phyloP scores from a whole-genome alignment of 2,888 invertebrate species.

The Macropis europaea region DNA sequence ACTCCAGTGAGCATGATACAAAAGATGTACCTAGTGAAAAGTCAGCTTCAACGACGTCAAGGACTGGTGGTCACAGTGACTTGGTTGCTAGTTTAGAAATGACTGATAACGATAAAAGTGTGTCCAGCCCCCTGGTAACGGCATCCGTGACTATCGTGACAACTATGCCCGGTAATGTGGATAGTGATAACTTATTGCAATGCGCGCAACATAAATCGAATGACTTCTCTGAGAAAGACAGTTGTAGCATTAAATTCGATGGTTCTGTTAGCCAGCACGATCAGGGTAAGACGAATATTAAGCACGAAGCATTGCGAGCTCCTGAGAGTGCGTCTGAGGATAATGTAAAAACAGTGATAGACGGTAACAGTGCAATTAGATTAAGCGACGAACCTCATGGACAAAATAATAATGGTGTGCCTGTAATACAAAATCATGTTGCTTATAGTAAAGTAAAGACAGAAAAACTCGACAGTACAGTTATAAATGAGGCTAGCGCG shows the following conservation, averaged over 20 bases:
- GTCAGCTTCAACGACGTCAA: constrained; percentile 38
- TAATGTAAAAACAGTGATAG: constrained; percentile 52
- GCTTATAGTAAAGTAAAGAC: constrained; percentile 68
- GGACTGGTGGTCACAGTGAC: constrained; percentile 54
- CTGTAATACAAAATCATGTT: constrained; percentile 75
- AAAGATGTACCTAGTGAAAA: constrained; percentile 58
- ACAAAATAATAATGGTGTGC: constrained; percentile 75
- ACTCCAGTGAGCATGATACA: constrained; percentile 60
- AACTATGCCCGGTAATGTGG: constrained; percentile 49
- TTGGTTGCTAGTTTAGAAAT: constrained; percentile 51
- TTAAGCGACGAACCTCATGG: constrained; percentile 66
- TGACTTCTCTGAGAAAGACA: constrained; percentile 61
- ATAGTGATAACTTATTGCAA: constrained; percentile 69
- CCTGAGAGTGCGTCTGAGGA: constrained; percentile 51
- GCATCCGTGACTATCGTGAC: constrained; percentile 62
- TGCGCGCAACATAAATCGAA: constrained; percentile 65
- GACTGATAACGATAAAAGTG: constrained; percentile 51
- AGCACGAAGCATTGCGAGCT: constrained; percentile 40
- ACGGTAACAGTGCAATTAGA: constrained; percentile 66
- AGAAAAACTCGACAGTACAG: constrained; percentile 59
- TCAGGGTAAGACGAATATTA: constrained; percentile 61
- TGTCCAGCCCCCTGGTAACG: constrained; percentile 61
- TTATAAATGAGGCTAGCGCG: constrained; percentile 44
- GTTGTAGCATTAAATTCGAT: constrained; percentile 62
- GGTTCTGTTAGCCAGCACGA: constrained; percentile 60